Conservation (phyloP, 2,797 vertebrate species). For the Chelonia mydas region DNA sequence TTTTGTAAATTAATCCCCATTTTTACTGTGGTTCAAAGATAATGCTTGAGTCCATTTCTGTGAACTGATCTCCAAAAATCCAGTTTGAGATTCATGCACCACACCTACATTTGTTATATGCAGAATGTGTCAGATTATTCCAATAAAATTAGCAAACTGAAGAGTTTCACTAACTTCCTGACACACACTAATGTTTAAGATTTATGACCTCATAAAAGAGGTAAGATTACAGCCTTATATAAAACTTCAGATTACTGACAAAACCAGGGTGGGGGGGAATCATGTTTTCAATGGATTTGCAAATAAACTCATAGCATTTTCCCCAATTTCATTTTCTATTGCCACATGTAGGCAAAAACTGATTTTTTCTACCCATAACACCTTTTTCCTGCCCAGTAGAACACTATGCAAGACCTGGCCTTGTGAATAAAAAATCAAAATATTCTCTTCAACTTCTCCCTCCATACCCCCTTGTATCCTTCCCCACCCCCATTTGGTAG, state of each 20-base stretch:
- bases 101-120: conserved; percentile 55
- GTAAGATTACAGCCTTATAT: conserved; percentile 62
- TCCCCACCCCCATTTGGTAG: neutral
- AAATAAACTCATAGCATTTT: neutral
- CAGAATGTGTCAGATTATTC: conserved; percentile 55
- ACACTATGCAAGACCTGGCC: neutral
- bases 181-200: conserved; percentile 61
- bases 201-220: conserved; percentile 67
- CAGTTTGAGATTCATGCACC: conserved; percentile 53
- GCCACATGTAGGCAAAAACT: neutral
- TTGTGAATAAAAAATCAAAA: conserved; percentile 1
- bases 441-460: neutral
- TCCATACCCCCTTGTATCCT: neutral
- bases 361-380: neutral
- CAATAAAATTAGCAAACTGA: conserved; percentile 74
- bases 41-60: conserved; percentile 50
- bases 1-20: conserved; percentile 59
- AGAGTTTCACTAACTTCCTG: conserved; percentile 61
- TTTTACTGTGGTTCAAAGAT: conserved; percentile 36
- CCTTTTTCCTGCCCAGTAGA: neutral
- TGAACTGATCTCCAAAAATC: conserved; percentile 47
- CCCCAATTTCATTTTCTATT: conserved; percentile 18
- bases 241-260: conserved; percentile 57
- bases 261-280: neutral
- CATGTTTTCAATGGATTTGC: conserved; percentile 31